Base-by-base conservation (phyloP, 2,888 invertebrate species). In the Pristionchus mayeri region DNA sequence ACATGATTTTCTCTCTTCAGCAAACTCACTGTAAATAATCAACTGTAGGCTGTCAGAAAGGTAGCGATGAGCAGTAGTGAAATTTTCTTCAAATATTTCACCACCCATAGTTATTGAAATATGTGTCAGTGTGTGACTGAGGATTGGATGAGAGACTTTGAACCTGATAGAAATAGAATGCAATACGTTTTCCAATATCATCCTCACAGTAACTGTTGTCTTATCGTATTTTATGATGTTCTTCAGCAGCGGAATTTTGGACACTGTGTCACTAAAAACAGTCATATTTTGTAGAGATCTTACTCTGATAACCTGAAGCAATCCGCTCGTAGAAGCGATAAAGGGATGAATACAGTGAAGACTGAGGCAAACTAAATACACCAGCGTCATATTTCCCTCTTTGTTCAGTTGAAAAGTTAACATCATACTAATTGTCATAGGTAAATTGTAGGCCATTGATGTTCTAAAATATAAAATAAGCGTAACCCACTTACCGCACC, bases 91-190 rank as follows among this genome's bases (percentile, higher is more conserved):
- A 9, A 13, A 30, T 2, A 9, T 6, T 7, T 67, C 57, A 67
- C 67, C 67, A 67, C 37, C 27, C 67, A 21, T 67, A 67, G 13
- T 67, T 67, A 18, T 18, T 67, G 67, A 67, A 67, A 67, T 67
- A 67, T 2, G 67, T 67, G 9, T 67, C 67, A 37, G 34, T 37
- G 2, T 67, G 67, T 37, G 37, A 37, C 1, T 34, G 27, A 6
- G 67, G 34, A 67, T 37, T 37, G 11, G 67, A 37, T 37, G 67
- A 60, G 21, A 67, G 18, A 21, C 67, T 67, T 37, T 60, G 57
- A 27, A 67, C 18, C 67, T 37, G 67, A 67, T 24, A 67, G n/a
- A n/a, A n/a, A n/a, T n/a, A n/a, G n/a, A n/a, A n/a, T n/a, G n/a
- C n/a, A n/a, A n/a, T n/a, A n/a, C n/a, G n/a, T n/a, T n/a, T n/a